Evolutionary conservation across 2,888 invertebrate species (phyloP).

Genomic region (Cerastis leucographa): DNA sequence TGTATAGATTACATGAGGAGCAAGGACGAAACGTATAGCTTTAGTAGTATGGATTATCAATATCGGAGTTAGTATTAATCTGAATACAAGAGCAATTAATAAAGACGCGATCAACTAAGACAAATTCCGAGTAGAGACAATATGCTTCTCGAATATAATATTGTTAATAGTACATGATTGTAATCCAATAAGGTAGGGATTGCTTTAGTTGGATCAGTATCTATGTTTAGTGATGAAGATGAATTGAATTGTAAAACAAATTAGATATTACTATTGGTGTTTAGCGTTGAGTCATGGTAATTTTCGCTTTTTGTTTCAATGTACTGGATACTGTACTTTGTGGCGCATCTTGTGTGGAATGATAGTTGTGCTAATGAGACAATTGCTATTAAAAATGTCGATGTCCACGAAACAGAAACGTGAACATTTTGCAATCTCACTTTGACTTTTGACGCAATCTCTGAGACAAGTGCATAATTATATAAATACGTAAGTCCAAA

Average conservation of each 20-base stretch:
- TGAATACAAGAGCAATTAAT: conserved; percentile 18
- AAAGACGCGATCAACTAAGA: conserved; percentile 33
- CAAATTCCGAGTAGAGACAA: conserved; percentile 25
- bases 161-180: conserved; percentile 25
- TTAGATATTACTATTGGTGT: conserved; percentile 2
- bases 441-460: background rate
- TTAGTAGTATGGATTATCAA: background rate
- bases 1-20: too few species aligned
- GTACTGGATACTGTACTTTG: too few species aligned
- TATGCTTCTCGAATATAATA: conserved; percentile 20
- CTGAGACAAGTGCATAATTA: background rate
- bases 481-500: background rate
- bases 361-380: background rate
- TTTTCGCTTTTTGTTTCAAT: background rate
- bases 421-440: too few species aligned
- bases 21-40: background rate
- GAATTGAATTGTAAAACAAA: background rate
- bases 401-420: background rate
- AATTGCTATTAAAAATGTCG: background rate
- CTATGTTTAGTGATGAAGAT: conserved; percentile 9
- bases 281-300: background rate
- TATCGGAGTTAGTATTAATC: conserved; percentile 13
- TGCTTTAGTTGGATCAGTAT: conserved; percentile 8
- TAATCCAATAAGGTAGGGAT: conserved; percentile 32
- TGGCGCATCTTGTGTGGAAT: background rate